phyloP scores from a whole-genome alignment of 2,113 vertebrate species.

The Nycticebus coucang region DNA sequence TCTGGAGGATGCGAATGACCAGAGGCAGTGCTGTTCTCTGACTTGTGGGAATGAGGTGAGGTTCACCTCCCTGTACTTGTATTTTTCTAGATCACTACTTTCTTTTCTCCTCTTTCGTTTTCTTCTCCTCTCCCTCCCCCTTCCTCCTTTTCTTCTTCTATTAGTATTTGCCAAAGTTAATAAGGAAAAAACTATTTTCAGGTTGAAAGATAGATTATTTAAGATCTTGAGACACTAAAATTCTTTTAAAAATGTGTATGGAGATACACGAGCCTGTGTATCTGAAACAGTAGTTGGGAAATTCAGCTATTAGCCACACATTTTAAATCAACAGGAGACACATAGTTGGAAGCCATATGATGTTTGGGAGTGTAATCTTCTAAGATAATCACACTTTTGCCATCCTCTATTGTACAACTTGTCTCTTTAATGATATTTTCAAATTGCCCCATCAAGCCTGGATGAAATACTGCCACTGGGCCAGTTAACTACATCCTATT shows the following conservation, averaged over 20 bases:
- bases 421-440: constrained; percentile 69
- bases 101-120: not conserved
- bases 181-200: not conserved
- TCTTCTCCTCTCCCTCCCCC: not conserved
- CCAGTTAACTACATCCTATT: constrained; percentile 33
- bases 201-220: not conserved
- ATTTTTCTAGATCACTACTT: not conserved
- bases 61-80: not conserved
- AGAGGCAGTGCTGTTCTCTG: not conserved
- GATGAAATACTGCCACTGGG: constrained; percentile 31
- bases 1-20: accelerated
- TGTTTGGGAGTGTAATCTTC: constrained; percentile 58
- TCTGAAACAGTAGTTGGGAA: not conserved
- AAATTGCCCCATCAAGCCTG: constrained; percentile 61
- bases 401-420: not conserved
- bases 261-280: accelerated
- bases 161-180: not conserved
- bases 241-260: not conserved
- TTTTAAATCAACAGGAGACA: not conserved
- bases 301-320: not conserved
- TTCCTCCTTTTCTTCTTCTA: not conserved
- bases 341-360: not conserved
- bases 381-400: constrained; percentile 52
- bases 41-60: not conserved
- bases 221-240: not conserved